These are phyloP conservation scores for Hirudinaria manillensis DNA, from an alignment of 2,888 invertebrate genomes.

Conservation along the genomic window DNA sequence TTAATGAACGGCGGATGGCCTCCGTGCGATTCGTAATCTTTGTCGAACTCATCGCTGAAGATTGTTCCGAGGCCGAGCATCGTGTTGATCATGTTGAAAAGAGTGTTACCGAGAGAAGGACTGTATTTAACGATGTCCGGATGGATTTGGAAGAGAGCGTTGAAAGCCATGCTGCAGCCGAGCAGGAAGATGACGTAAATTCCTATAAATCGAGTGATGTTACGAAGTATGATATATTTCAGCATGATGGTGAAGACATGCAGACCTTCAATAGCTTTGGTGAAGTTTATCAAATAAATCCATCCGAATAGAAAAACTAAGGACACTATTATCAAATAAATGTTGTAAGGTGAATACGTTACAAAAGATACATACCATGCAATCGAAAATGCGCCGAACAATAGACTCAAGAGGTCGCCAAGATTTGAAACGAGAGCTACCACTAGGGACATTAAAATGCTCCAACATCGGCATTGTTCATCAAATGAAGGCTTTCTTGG, in stretches of 20 bases:
- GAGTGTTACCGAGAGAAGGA: slow-evolving; percentile 43
- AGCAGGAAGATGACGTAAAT: slow-evolving; percentile 49
- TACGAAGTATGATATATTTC: slow-evolving; percentile 48
- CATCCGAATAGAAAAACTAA: slow-evolving; percentile 48
- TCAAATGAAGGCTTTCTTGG: not conserved
- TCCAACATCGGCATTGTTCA: not conserved
- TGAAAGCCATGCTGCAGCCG: slow-evolving; percentile 50
- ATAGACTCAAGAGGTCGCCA: slow-evolving; percentile 34
- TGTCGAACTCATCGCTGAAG: slow-evolving; percentile 42
- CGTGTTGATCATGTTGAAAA: slow-evolving; percentile 49
- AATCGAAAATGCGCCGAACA: slow-evolving; percentile 43
- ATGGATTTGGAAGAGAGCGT: slow-evolving; percentile 46
- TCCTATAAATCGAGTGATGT: slow-evolving; percentile 47
- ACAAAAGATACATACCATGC: slow-evolving; percentile 45
- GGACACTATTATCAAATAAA: slow-evolving; percentile 47
- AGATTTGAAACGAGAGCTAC: slow-evolving; percentile 39
- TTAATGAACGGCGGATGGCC: slow-evolving; percentile 41
- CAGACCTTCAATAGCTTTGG: slow-evolving; percentile 48
- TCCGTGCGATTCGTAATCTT: slow-evolving; percentile 40
- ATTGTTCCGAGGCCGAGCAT: slow-evolving; percentile 51
- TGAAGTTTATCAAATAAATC: slow-evolving; percentile 49
- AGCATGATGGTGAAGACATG: slow-evolving; percentile 51
- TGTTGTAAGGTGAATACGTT: slow-evolving; percentile 38
- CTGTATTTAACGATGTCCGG: slow-evolving; percentile 40
- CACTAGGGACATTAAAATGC: slow-evolving; percentile 10